Percentiles rank a stretch among this genome's conserved stretches.
Conservation (phyloP, 2,797 vertebrate species). For the Valencia hispanica region DNA sequence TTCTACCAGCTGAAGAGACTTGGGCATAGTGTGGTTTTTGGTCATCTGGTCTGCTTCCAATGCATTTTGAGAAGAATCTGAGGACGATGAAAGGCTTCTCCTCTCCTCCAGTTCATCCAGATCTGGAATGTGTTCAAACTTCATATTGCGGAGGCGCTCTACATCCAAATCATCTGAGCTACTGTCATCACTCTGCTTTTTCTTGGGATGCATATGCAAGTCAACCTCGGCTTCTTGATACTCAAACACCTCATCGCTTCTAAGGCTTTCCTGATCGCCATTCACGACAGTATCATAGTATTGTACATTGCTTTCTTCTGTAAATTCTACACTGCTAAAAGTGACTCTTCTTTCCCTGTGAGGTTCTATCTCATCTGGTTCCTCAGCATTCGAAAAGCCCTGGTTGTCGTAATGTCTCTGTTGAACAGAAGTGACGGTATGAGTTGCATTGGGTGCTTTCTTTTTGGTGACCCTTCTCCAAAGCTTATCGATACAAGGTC, state of each 20-base stretch:
- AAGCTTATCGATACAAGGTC: constrained; percentile 83
- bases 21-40: constrained; percentile 8
- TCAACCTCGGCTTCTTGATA: constrained; percentile 16
- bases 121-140: constrained; percentile 72
- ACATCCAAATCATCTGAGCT: constrained; percentile 9
- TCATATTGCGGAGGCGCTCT: constrained; percentile 23
- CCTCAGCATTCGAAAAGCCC: constrained; percentile 73
- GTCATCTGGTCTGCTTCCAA: constrained; percentile 22
- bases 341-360: constrained; percentile 76
- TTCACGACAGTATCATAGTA: constrained; percentile 72
- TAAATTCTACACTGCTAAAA: constrained; percentile 58
- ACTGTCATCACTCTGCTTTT: constrained; percentile 29
- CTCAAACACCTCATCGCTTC: constrained; percentile 42
- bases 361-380: constrained; percentile 28
- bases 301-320: constrained; percentile 40
- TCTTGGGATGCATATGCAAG: constrained; percentile 19
- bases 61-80: constrained; percentile 58
- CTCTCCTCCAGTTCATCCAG: constrained; percentile 38
- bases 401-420: constrained; percentile 79
- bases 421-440: constrained; percentile 33
- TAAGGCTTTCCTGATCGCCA: constrained; percentile 34
- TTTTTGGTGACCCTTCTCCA: constrained; percentile 67
- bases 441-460: constrained; percentile 42
- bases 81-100: constrained; percentile 59
- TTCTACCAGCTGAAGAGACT: constrained; percentile 25